Percentiles rank a stretch among this genome's conserved stretches.
Evolutionary conservation across 2,888 invertebrate genomes (phyloP).

Genomic region (Volucella zonaria): DNA sequence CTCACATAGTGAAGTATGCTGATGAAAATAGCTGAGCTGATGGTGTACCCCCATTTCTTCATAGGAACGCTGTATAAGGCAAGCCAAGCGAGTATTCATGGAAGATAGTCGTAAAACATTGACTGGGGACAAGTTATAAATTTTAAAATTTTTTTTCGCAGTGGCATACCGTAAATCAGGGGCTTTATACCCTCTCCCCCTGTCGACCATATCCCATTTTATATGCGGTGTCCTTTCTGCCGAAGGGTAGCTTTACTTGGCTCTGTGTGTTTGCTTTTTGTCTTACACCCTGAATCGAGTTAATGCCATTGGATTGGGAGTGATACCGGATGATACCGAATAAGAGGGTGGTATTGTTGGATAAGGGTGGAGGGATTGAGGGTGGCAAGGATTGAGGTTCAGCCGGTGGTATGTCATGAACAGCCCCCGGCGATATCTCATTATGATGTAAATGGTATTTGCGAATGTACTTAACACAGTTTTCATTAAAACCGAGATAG

Average conservation of each 20-base stretch:
- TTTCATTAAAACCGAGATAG: slow-evolving; percentile 54
- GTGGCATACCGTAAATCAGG: slow-evolving; percentile 73
- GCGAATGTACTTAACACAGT: slow-evolving; percentile 64
- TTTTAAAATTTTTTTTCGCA: slow-evolving; percentile 78
- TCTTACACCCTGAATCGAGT: slow-evolving; percentile 66
- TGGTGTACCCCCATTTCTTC: background rate
- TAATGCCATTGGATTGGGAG: slow-evolving; percentile 60
- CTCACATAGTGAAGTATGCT: background rate
- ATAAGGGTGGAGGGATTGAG: background rate
- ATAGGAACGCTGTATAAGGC: background rate
- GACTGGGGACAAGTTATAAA: slow-evolving; percentile 82
- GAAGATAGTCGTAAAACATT: slow-evolving; percentile 79
- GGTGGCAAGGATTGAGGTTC: background rate
- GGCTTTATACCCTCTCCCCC: slow-evolving; percentile 33
- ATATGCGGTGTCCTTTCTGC: slow-evolving; percentile 43
- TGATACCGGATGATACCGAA: slow-evolving; percentile 56
- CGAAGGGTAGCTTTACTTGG: slow-evolving; percentile 43
- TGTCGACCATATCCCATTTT: background rate
- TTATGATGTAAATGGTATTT: slow-evolving; percentile 67
- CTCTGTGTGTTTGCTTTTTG: slow-evolving; percentile 63
- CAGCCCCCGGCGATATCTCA: slow-evolving; percentile 51
- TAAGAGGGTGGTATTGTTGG: background rate
- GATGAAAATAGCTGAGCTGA: slow-evolving; percentile 8
- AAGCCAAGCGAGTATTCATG: slow-evolving; percentile 26
- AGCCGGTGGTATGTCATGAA: slow-evolving; percentile 28